Evolutionary conservation across 1,140 invertebrate genomes (phyloP).

Genomic region (Bombus sibiricus): DNA sequence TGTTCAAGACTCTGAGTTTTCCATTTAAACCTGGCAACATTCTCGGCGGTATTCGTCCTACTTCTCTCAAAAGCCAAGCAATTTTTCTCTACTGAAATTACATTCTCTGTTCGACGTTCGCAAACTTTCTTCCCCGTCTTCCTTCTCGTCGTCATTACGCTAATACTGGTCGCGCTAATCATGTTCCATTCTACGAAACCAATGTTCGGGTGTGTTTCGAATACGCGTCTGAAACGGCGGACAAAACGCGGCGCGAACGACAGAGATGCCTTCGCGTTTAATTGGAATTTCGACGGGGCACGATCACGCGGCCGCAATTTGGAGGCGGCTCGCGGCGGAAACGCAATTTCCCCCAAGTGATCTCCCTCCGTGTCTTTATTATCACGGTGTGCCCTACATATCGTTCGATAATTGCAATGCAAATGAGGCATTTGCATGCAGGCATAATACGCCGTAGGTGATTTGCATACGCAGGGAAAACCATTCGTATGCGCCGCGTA

Average conservation of each 20-base stretch:
- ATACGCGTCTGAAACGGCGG: too few species aligned
- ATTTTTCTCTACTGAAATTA: not conserved
- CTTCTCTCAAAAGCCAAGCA: not conserved
- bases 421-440: constrained; percentile 36
- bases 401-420: constrained; percentile 41
- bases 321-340: not conserved
- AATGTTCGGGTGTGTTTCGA: not conserved
- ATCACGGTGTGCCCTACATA: constrained; percentile 32
- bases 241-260: not conserved
- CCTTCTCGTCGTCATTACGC: not conserved
- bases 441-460: constrained; percentile 21
- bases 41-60: not conserved
- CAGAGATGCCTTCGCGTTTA: not conserved
- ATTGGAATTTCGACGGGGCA: not conserved
- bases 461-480: constrained; percentile 28
- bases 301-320: constrained; percentile 1
- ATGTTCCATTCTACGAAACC: not conserved
- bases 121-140: not conserved
- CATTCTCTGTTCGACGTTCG: not conserved
- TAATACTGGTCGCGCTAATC: not conserved
- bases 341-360: constrained; percentile 27
- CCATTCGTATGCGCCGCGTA: constrained; percentile 12
- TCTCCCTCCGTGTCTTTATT: constrained; percentile 25
- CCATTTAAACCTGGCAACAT: not conserved
- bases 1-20: not conserved